phyloP scores from a whole-genome alignment of 1,140 invertebrate species.

The Zaprionus kolodkinae region DNA sequence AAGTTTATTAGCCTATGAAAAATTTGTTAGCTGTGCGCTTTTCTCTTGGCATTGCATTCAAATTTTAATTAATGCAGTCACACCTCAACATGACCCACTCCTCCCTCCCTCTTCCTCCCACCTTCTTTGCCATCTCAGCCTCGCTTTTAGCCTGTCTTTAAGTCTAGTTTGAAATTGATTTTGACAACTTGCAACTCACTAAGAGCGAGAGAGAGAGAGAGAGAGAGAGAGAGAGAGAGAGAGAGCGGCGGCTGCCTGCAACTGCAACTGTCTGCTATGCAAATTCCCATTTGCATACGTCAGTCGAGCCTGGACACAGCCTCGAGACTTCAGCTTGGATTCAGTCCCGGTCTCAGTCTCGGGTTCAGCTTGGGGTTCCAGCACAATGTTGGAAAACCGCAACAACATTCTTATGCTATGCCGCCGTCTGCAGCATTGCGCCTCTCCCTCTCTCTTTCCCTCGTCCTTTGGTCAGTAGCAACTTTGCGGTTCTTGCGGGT shows the following conservation, averaged over 20 bases:
- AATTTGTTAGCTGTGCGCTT: slow-evolving; percentile 78
- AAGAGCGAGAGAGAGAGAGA: neutral
- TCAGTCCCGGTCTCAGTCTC: neutral
- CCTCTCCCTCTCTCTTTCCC: neutral
- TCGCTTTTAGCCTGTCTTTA: slow-evolving; percentile 5
- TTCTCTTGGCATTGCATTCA: slow-evolving; percentile 75
- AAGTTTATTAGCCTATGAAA: slow-evolving; percentile 83
- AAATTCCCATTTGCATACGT: slow-evolving; percentile 20
- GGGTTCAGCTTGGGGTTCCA: neutral
- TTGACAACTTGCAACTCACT: slow-evolving; percentile 25
- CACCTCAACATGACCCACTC: slow-evolving; percentile 19
- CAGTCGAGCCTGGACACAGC: slow-evolving; percentile 8
- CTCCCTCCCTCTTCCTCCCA: neutral
- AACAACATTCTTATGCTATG: slow-evolving; percentile 63
- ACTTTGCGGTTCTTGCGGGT: slow-evolving; percentile 55
- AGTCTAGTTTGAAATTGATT: slow-evolving; percentile 38
- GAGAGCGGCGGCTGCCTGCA: neutral
- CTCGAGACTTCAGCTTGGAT: neutral
- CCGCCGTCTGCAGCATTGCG: slow-evolving; percentile 24
- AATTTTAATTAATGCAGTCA: slow-evolving; percentile 80
- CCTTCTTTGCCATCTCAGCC: too few relatives aligned
- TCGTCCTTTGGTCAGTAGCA: slow-evolving; percentile 16
- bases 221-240: neutral
- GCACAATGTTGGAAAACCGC: slow-evolving; percentile 45
- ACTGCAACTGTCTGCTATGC: slow-evolving; percentile 27